Percentiles rank a stretch among this genome's conserved stretches.
Evolutionary conservation across 2,797 vertebrate species (phyloP).

Genomic region (Yasuhikotakia modesta): DNA sequence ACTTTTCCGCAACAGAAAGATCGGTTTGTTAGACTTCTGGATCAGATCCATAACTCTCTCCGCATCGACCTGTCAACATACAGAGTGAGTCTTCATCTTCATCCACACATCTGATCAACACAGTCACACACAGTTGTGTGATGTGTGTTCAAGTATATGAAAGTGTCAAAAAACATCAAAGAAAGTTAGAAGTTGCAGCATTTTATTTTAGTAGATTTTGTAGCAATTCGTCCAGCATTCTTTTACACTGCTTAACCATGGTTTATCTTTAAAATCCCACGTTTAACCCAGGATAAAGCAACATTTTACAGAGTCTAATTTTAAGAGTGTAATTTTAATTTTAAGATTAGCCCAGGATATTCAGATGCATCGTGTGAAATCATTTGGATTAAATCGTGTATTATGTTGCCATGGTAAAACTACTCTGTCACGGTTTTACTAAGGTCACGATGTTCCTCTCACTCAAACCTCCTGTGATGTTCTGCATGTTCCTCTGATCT

Average conservation of each 20-base stretch:
- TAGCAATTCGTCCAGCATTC: no score
- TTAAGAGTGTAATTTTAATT: no score
- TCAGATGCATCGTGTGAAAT: neutral
- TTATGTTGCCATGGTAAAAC: neutral
- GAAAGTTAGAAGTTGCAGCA: no score
- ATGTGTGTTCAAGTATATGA: neutral
- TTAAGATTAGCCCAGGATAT: neutral
- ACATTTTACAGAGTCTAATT: no score
- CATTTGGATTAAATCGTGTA: neutral
- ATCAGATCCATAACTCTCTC: constrained; percentile 96
- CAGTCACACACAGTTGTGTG: neutral
- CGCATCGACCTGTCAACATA: constrained; percentile 96
- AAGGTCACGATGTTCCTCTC: neutral
- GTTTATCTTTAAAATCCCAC: no score
- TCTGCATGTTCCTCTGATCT: constrained; percentile 32
- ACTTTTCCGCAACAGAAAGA: constrained; percentile 84
- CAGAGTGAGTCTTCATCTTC: constrained; percentile 79
- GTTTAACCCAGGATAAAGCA: no score
- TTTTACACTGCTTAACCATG: no score
- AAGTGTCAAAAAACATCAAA: no score
- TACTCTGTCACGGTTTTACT: neutral
- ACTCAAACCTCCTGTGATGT: constrained; percentile 8
- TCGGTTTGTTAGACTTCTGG: constrained; percentile 93
- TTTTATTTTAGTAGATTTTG: no score
- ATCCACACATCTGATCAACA: neutral